Evolutionary conservation across 2,888 invertebrate species (phyloP).

Genomic region (Leucozona laternaria): DNA sequence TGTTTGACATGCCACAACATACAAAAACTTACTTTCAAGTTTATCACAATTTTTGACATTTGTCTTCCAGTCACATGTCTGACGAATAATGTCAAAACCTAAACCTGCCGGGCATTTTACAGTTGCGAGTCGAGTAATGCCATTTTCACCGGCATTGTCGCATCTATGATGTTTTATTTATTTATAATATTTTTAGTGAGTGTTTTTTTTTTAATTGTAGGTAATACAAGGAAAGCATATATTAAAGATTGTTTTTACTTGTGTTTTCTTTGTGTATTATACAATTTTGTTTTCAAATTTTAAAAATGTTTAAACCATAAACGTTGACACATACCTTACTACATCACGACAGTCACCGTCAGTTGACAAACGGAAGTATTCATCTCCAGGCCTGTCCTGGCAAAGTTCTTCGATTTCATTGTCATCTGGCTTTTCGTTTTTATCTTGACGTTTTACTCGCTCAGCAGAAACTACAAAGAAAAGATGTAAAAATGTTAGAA

Average conservation of each 20-base stretch:
- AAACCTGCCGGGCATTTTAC: conserved; percentile 95
- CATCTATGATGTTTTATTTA: conserved; percentile 87
- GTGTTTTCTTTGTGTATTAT: conserved; percentile 31
- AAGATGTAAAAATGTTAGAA: conserved; percentile 9
- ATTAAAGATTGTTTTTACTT: conserved; percentile 15
- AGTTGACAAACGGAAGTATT: conserved; percentile 93
- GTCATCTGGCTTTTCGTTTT: conserved; percentile 85
- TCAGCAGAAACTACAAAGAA: conserved; percentile 84
- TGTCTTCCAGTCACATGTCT: conserved; percentile 98
- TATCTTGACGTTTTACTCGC: conserved; percentile 88
- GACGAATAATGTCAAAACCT: conserved; percentile 96
- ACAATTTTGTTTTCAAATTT: conserved; percentile 41
- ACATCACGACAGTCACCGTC: conserved; percentile 96
- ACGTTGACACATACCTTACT: conserved; percentile 88
- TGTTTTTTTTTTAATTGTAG: conserved; percentile 35
- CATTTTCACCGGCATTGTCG: conserved; percentile 95
- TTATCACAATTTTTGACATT: conserved; percentile 98
- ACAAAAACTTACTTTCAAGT: conserved; percentile 93
- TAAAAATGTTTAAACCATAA: not conserved
- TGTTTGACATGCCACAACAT: conserved; percentile 60
- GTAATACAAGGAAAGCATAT: conserved; percentile 56
- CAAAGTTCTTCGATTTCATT: conserved; percentile 92
- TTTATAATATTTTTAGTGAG: conserved; percentile 34
- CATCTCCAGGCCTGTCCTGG: conserved; percentile 93
- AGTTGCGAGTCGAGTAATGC: conserved; percentile 93